Base-by-base conservation (phyloP, 2,113 vertebrate genomes). In the Entosphenus tridentatus region DNA sequence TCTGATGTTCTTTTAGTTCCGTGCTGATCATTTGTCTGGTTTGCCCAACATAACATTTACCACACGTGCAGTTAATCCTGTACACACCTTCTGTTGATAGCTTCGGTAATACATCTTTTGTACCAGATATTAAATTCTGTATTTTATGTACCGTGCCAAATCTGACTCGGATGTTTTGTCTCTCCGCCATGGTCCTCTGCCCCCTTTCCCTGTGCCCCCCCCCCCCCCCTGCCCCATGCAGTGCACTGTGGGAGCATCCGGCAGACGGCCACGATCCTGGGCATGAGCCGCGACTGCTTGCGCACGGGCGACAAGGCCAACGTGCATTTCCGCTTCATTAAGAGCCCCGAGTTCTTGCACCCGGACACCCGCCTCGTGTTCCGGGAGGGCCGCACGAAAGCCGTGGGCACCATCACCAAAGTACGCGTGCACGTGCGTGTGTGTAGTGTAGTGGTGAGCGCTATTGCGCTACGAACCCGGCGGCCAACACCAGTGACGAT, bases 381-480 rank as follows among this genome's bases (percentile, higher is more conserved):
- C 79, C 83, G 93, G 67, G 93, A 97, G 80, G 93, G 93, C 57
- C 86, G 93, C 72, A 97, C 93, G 72, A 97, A 97, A 76, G 93
- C 93, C 8, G 93, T 97, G 71, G 93, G 93, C 69, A 96, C 93
- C 75, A 95, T 97, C 81, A 95, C 89, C 10, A 97, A 97, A 88
- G 93, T 96, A 67, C 16, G 8, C 14, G 11, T 2, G 12, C 62
- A 65, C 62, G 11, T 65, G 14, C 8, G 18, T 11, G 62, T 21
- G 21, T 65, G 62, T 11, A 65, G n/a, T 9, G 39, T 39, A 39
- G 39, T 39, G 39, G 39, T 39, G 39, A 39, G 39, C 39, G 39
- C 39, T 39, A 39, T 39, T 39, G 39, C 39, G 39, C 39, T 39
- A 39, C 39, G 39, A 39, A 39, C 6, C 39, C 39, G 39, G 39